A percentile compares a stretch with the other conserved stretches of the same genome.
Conservation (phyloP, 2,113 vertebrate species). For the Falcunculus frontatus region DNA sequence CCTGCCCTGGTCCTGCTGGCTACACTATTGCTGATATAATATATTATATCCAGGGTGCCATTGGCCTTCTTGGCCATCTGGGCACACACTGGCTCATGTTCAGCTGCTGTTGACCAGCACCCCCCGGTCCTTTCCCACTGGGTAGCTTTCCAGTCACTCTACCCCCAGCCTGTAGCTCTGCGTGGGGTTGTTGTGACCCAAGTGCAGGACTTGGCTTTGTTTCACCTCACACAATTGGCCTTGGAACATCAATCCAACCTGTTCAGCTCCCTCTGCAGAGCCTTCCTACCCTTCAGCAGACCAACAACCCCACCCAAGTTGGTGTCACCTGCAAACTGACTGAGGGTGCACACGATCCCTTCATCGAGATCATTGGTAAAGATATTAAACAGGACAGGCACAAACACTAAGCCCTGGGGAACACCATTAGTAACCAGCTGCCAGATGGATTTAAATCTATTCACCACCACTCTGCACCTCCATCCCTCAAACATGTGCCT, state of each 20-base stretch:
- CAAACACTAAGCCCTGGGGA: not conserved
- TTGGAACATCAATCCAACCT: not conserved
- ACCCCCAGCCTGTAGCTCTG: not conserved
- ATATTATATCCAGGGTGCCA: not conserved
- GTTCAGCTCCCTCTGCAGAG: not conserved
- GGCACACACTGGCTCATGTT: not conserved
- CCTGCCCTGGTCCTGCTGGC: not conserved
- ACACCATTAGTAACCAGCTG: not conserved
- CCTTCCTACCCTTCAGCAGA: not conserved
- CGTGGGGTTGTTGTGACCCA: not conserved
- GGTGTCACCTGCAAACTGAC: not conserved
- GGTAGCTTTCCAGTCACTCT: not conserved
- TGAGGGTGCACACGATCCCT: rapidly evolving
- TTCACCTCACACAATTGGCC: not conserved
- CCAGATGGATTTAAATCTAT: not conserved
- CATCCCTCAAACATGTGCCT: not conserved
- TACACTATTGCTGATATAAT: not conserved
- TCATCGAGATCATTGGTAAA: rapidly evolving
- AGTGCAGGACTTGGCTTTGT: not conserved
- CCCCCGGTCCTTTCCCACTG: rapidly evolving
- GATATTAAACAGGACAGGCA: not conserved
- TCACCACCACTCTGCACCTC: not conserved
- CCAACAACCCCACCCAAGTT: not conserved
- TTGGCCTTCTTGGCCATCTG: rapidly evolving
- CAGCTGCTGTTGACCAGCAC: not conserved